These are phyloP conservation scores for Dasysyrphus tricinctus DNA, from an alignment of 2,888 invertebrate species.

Conservation along the genomic window DNA sequence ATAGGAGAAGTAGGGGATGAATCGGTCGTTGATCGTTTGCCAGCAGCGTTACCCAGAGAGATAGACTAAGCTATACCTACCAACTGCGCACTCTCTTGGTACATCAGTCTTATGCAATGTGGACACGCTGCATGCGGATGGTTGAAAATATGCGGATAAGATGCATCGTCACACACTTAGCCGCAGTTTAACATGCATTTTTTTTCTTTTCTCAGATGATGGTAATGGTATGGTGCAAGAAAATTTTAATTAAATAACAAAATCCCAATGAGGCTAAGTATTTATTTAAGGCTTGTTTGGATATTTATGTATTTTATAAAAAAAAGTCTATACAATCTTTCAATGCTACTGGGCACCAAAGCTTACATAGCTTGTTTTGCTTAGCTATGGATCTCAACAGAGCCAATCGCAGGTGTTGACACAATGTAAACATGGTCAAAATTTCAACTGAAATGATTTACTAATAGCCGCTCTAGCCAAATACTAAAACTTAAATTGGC, in stretches of 20 bases:
- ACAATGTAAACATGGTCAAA: constrained; percentile 21
- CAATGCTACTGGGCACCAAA: neutral
- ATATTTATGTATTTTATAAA: neutral
- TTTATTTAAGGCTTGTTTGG: constrained; percentile 36
- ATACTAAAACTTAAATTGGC: constrained; percentile 43
- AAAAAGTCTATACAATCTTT: neutral
- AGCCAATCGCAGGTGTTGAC: constrained; percentile 15
- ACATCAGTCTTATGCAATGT: constrained; percentile 65
- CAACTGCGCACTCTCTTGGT: constrained; percentile 20
- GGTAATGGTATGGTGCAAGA: constrained; percentile 25
- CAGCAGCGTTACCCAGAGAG: constrained; percentile 41
- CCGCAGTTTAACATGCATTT: constrained; percentile 12
- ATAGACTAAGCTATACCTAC: constrained; percentile 3
- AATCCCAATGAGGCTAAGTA: constrained; percentile 37
- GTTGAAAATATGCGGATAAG: constrained; percentile 63
- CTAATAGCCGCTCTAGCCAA: constrained; percentile 45
- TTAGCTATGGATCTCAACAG: neutral
- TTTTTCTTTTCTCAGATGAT: constrained; percentile 32
- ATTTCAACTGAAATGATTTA: constrained; percentile 52
- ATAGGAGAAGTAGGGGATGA: constrained; percentile 36
- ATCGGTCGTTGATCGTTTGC: constrained; percentile 62
- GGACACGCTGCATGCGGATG: constrained; percentile 71
- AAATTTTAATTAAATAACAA: constrained; percentile 57
- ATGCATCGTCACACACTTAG: constrained; percentile 44
- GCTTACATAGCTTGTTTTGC: neutral